Evolutionary conservation across 2,888 invertebrate genomes (phyloP).

Genomic region (Dryomyza anilis): DNA sequence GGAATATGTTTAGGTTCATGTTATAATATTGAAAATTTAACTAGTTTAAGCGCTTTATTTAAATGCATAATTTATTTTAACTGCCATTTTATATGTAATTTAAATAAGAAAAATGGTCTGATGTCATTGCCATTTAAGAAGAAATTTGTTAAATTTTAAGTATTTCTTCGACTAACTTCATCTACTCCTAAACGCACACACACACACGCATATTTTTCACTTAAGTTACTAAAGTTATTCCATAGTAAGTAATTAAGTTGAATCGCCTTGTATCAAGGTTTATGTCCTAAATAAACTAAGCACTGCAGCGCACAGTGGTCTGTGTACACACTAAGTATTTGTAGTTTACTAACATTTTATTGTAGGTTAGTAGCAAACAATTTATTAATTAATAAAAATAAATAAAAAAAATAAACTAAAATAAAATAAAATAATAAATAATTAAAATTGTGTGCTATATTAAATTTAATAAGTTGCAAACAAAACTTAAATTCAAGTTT

Average conservation of each 20-base stretch:
- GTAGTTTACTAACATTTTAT: neutral
- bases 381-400: neutral
- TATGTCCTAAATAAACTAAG: conserved; percentile 41
- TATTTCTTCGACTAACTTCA: no score
- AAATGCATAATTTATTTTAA: no score
- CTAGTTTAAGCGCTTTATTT: no score
- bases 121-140: conserved; percentile 8
- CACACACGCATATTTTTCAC: no score
- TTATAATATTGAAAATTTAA: no score
- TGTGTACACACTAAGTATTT: conserved; percentile 9
- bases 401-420: neutral
- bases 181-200: no score
- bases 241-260: conserved; percentile 23
- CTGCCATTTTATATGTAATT: no score
- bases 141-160: no score
- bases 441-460: conserved; percentile 14
- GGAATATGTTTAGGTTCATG: conserved; percentile 80
- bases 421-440: neutral
- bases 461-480: conserved; percentile 4
- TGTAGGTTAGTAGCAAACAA: neutral
- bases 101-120: conserved; percentile 9
- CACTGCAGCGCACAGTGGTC: neutral
- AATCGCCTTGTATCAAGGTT: conserved; percentile 62
- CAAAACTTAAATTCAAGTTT: neutral
- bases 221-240: no score